Conservation (phyloP, 2,797 vertebrate species). For the Prionace glauca region DNA sequence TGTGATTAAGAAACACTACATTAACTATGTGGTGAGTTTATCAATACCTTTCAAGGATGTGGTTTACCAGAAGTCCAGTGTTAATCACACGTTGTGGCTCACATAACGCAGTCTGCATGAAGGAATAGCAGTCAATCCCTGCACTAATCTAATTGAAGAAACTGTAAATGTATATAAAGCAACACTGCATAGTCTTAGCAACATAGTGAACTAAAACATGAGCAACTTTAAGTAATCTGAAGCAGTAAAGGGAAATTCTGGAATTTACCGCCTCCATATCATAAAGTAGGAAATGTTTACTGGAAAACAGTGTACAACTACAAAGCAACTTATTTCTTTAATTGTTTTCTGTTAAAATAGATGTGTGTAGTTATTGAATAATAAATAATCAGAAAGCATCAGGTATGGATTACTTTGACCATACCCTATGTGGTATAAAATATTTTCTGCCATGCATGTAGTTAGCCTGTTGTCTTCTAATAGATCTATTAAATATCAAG, state of each 20-base stretch:
- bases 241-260: neutral
- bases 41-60: neutral
- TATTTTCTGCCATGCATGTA: neutral
- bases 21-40: neutral
- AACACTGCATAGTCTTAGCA: neutral
- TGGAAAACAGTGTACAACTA: neutral
- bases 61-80: neutral
- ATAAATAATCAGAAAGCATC: neutral
- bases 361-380: neutral
- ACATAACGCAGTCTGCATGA: neutral
- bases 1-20: neutral
- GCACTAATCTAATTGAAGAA: slow-evolving; percentile 18
- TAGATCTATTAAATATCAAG: neutral
- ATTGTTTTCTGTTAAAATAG: neutral
- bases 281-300: neutral
- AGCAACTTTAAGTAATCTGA: neutral
- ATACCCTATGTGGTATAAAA: neutral
- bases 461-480: slow-evolving; percentile 1
- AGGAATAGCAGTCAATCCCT: neutral
- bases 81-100: neutral
- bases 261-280: neutral
- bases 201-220: neutral
- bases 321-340: neutral
- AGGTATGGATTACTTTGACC: neutral
- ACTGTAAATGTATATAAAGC: neutral